Percentiles rank a stretch among this genome's conserved stretches.
phyloP scores from a whole-genome alignment of 2,888 invertebrate genomes.

The Smittia aterrima region DNA sequence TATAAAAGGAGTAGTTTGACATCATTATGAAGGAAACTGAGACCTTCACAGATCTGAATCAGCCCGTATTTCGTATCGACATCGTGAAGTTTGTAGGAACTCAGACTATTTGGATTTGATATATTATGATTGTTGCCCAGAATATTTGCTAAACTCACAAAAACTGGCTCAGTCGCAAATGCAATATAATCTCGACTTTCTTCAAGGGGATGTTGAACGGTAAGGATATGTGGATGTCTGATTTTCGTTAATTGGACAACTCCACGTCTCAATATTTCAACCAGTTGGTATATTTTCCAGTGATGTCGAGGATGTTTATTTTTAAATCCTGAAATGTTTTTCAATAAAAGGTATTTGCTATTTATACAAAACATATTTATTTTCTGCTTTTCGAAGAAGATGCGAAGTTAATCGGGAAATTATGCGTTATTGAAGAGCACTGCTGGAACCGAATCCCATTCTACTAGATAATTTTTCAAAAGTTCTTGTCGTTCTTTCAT shows the following conservation, averaged over 20 bases:
- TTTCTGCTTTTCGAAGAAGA: too few species aligned
- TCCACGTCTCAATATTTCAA: conserved; percentile 80
- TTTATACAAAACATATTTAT: too few species aligned
- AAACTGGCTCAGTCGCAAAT: conserved; percentile 92
- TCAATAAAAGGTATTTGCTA: too few species aligned
- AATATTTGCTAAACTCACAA: conserved; percentile 87
- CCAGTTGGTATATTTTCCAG: too few species aligned
- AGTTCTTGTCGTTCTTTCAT: too few species aligned
- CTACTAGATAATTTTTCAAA: too few species aligned
- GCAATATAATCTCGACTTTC: conserved; percentile 93
- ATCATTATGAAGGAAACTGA: conserved; percentile 90
- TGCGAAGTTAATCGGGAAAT: too few species aligned
- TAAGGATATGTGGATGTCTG: conserved; percentile 88
- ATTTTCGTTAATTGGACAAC: conserved; percentile 83
- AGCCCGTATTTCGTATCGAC: conserved; percentile 96
- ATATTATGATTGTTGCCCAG: conserved; percentile 61
- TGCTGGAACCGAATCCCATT: too few species aligned
- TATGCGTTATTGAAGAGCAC: too few species aligned
- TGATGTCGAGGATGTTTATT: too few species aligned
- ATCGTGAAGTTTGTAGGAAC: conserved; percentile 82
- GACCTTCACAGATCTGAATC: conserved; percentile 84
- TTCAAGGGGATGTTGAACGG: conserved; percentile 93
- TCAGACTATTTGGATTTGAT: conserved; percentile 64
- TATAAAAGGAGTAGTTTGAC: conserved; percentile 92
- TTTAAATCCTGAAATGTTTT: too few species aligned